Percentiles rank a stretch among this genome's conserved stretches.
Conservation (phyloP, 2,797 vertebrate species). For the Acanthurus tractus region DNA sequence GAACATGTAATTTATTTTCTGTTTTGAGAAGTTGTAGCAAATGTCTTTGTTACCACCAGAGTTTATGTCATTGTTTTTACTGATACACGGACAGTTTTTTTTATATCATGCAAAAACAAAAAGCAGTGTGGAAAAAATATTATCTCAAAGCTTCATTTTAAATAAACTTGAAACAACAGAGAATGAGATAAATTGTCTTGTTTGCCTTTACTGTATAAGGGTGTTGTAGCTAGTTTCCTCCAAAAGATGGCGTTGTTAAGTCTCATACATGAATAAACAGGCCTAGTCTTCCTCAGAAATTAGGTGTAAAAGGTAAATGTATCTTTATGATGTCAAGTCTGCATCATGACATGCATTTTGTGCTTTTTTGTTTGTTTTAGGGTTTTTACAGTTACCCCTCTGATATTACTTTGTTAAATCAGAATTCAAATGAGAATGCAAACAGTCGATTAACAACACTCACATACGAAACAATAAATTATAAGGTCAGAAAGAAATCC, state of each 20-base stretch:
- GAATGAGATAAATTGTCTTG: conserved; percentile 17
- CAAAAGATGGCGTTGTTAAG: conserved; percentile 68
- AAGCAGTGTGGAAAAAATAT: conserved; percentile 63
- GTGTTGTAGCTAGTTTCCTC: conserved; percentile 25
- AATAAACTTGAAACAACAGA: conserved; percentile 77
- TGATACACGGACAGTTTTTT: conserved; percentile 59
- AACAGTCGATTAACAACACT: too few relatives aligned
- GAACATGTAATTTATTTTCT: conserved; percentile 87
- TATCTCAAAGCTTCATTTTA: conserved; percentile 74
- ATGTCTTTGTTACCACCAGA: conserved; percentile 74
- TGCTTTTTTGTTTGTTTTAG: not conserved
- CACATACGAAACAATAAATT: too few relatives aligned
- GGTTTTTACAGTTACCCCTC: not conserved
- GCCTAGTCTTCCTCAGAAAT: not conserved
- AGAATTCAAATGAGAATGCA: too few relatives aligned
- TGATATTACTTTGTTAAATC: too few relatives aligned
- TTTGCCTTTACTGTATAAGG: conserved; percentile 11
- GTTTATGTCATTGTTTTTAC: conserved; percentile 79
- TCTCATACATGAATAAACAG: conserved; percentile 19
- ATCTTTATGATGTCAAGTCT: not conserved
- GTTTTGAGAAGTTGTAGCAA: conserved; percentile 76
- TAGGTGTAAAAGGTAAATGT: not conserved
- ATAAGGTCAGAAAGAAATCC: not conserved
- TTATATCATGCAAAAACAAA: conserved; percentile 63
- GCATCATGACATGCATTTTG: not conserved